Conservation (phyloP, 2,888 invertebrate genomes). For the Catocala nupta region DNA sequence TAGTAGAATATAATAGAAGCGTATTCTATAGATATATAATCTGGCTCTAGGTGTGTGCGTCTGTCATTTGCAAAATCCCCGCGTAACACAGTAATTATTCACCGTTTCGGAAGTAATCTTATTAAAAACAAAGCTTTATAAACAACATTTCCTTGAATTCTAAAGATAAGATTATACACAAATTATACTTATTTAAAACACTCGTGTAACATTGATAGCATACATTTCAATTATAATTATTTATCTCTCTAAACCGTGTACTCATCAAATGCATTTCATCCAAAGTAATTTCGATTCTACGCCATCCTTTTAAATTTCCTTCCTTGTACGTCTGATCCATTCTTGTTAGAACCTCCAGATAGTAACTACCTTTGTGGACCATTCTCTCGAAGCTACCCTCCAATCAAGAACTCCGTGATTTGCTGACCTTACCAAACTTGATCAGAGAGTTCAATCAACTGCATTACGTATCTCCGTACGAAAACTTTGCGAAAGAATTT, state of each 20-base stretch:
- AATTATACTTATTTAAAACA: too few relatives aligned
- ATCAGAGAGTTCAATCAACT: conserved; percentile 5
- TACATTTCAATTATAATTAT: too few relatives aligned
- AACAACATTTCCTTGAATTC: too few relatives aligned
- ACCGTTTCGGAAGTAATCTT: too few relatives aligned
- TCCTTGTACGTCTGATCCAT: conserved; percentile 1
- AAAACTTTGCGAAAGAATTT: neutral
- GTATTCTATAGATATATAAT: too few relatives aligned
- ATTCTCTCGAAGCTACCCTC: conserved; percentile 9
- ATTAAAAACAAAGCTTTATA: too few relatives aligned
- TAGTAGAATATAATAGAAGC: too few relatives aligned
- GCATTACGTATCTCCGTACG: neutral
- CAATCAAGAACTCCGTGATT: conserved; percentile 11
- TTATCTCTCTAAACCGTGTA: neutral
- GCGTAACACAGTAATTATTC: too few relatives aligned
- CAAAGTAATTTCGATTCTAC: neutral
- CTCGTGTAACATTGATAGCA: too few relatives aligned
- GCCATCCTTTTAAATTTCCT: neutral
- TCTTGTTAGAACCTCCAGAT: conserved; percentile 6
- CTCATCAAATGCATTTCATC: neutral
- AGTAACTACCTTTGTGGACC: conserved; percentile 11
- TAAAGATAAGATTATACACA: too few relatives aligned
- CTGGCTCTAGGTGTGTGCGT: too few relatives aligned
- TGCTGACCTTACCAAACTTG: conserved; percentile 14
- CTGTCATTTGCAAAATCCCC: too few relatives aligned